A percentile compares a stretch with the other conserved stretches of the same genome.
Evolutionary conservation across 2,888 invertebrate genomes (phyloP).

Genomic region (Fragum fragum): DNA sequence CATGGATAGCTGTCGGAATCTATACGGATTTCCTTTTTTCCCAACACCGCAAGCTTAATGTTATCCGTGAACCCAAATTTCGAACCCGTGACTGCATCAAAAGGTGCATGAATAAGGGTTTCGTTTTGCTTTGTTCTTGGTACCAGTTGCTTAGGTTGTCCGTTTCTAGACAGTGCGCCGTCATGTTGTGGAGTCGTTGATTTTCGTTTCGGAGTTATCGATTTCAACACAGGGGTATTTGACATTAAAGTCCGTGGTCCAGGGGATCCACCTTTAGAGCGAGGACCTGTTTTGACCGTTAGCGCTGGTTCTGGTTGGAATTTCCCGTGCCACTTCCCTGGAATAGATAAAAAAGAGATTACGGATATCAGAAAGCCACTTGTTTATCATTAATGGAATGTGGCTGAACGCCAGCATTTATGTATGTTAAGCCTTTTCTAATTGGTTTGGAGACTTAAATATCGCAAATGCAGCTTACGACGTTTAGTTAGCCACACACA

Average conservation of each 20-base stretch:
- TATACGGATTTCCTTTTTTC: conserved; percentile 50
- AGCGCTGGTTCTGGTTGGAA: not conserved
- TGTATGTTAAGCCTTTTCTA: no score
- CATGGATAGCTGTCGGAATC: conserved; percentile 36
- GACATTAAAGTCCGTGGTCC: not conserved
- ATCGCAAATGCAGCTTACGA: no score
- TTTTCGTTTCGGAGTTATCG: not conserved
- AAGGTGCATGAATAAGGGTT: not conserved
- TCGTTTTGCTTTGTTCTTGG: not conserved
- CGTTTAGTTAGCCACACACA: no score
- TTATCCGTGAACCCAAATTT: conserved; percentile 42
- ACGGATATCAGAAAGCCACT: no score
- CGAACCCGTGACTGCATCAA: not conserved
- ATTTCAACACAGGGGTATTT: not conserved
- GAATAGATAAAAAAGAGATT: not conserved
- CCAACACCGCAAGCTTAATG: conserved; percentile 41
- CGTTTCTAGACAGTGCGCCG: not conserved
- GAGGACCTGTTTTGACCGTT: not conserved
- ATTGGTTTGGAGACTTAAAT: no score
- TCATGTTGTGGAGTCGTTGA: not conserved
- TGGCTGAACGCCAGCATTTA: no score
- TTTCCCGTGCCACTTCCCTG: not conserved
- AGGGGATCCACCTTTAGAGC: not conserved
- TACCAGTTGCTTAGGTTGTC: not conserved
- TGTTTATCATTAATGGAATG: no score